Percentiles rank a stretch among this genome's conserved stretches.
Conservation (phyloP, 2,888 invertebrate genomes). For the Meteorus colon region DNA sequence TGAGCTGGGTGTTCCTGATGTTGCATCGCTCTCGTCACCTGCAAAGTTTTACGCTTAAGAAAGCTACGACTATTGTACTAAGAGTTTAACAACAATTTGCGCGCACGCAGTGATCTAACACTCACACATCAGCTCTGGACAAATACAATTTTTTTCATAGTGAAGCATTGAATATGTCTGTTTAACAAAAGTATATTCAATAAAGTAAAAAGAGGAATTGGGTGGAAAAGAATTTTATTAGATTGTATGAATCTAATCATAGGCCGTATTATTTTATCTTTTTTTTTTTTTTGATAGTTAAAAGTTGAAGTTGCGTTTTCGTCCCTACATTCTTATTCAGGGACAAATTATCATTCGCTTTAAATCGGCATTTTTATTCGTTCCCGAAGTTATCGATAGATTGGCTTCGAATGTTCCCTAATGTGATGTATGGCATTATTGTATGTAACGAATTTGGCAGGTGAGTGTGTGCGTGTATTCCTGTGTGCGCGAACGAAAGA, state of each 20-base stretch:
- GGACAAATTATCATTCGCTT: background rate
- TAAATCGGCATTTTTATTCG: background rate
- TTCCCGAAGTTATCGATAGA: no score
- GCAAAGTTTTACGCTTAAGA: conserved; percentile 65
- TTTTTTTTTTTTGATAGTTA: background rate
- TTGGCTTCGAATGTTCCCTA: no score
- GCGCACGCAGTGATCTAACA: conserved; percentile 8
- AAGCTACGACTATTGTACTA: conserved; percentile 50
- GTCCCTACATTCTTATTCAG: background rate
- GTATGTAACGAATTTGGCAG: background rate
- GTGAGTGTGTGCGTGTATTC: background rate
- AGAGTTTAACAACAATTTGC: conserved; percentile 11
- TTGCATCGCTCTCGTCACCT: conserved; percentile 69
- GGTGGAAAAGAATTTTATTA: background rate
- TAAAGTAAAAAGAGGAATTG: background rate
- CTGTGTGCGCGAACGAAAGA: background rate
- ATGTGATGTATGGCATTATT: no score
- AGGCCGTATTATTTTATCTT: background rate
- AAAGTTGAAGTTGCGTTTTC: background rate
- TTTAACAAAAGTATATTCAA: no score
- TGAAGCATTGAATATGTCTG: background rate
- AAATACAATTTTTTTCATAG: background rate
- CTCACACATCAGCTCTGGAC: background rate
- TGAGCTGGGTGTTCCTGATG: conserved; percentile 72
- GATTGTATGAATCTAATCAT: background rate